Base-by-base conservation (phyloP, 1,140 invertebrate species). In the Papilio aristodemus region DNA sequence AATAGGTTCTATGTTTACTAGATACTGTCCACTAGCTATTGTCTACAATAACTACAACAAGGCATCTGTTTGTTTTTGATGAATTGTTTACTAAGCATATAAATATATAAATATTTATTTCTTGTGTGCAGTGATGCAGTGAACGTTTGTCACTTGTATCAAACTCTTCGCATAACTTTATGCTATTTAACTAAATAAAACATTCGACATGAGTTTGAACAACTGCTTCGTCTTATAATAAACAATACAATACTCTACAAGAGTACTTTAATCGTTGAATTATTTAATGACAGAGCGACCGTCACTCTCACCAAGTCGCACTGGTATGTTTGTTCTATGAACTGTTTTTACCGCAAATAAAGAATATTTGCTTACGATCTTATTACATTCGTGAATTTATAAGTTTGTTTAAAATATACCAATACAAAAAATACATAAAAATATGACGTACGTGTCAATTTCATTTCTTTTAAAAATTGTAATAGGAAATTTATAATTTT, bases 161-260 rank as follows among this genome's bases (percentile, higher is more conserved):
- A 71, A 71, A 73, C 38, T 67, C 32, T 57, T 25, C 71, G 67
- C 72, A 71, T 66, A 54, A 72, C 71, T 67, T 74, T 67, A 74
- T 78, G 66, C 69, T 63, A 74, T 76, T 79, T 72, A 68, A 72
- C 70, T 73, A 69, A 72, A 75, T 69, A 71, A 67, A 71, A 75
- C 59, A 32, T 59, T 72, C 71, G 38, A 60, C 22, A 64, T 75
- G 50, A 75, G 78, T 83, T 83, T 80, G 74, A 67, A 76, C 78
- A 83, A 79, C 74, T 83, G 78, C 57, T 69, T 68, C 19, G 17
- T 37, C 38, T 17, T 62, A 19, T 7, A 19, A 62, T 62, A 19
- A 62, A 37, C 19, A 10, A 19, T 22, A 38, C 17, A 17, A 38
- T 19, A 60, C 36, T 27, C 36, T 36, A 22, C 17, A 13, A 4